Evolutionary conservation across 2,113 vertebrate species (phyloP).

Genomic region (Irena cyanogastra): DNA sequence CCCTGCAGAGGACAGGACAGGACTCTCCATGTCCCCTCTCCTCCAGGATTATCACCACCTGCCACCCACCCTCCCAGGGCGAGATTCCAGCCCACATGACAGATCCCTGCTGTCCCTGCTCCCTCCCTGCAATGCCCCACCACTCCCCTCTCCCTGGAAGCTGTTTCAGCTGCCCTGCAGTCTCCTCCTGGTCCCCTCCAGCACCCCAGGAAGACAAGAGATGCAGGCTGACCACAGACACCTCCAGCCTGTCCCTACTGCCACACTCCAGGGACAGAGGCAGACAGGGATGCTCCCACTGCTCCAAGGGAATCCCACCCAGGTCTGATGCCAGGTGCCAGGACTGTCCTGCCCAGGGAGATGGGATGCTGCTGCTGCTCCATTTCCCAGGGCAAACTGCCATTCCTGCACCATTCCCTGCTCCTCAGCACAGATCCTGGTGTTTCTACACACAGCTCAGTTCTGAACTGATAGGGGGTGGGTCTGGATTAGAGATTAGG

Average conservation of each 20-base stretch:
- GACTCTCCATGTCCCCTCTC: background rate
- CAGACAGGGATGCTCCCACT: background rate
- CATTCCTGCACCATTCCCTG: rapidly evolving
- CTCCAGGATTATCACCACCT: background rate
- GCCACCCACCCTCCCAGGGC: background rate
- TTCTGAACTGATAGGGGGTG: background rate
- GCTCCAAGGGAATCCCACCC: rapidly evolving
- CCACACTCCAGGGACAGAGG: background rate
- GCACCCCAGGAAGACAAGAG: background rate
- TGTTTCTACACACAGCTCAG: background rate
- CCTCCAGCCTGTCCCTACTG: rapidly evolving
- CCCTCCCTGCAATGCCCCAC: background rate
- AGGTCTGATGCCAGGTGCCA: rapidly evolving
- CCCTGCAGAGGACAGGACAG: background rate
- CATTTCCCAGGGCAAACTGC: rapidly evolving
- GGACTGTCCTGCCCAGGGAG: background rate
- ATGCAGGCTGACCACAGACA: background rate
- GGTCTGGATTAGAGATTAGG: background rate
- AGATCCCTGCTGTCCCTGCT: background rate
- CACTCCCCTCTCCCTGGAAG: background rate
- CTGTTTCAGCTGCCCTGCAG: rapidly evolving
- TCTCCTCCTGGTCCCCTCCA: background rate
- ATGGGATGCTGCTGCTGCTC: background rate
- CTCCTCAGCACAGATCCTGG: rapidly evolving
- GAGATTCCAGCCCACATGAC: rapidly evolving